phyloP scores from a whole-genome alignment of 53 echinoderm and acorn worm genomes.

The Hippasteria phrygiana region DNA sequence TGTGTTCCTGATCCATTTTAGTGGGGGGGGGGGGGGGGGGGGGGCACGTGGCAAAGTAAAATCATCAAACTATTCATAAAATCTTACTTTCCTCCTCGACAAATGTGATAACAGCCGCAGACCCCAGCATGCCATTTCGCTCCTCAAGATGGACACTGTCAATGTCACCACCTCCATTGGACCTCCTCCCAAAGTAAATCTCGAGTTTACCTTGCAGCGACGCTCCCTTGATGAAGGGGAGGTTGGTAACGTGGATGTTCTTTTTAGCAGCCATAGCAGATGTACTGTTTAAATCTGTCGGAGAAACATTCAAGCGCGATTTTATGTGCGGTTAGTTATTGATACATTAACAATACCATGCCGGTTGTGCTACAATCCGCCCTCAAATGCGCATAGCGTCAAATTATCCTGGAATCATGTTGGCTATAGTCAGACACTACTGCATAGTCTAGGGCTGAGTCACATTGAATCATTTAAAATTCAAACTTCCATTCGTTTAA shows the following conservation, averaged over 20 bases:
- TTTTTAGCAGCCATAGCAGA: conserved; percentile 26
- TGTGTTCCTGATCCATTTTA: neutral
- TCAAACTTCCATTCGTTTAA: no score
- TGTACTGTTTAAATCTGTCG: neutral
- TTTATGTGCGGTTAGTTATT: no score
- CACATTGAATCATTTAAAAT: no score
- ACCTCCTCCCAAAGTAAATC: conserved; percentile 65
- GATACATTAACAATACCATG: no score
- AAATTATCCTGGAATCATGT: no score
- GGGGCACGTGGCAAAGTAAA: no score
- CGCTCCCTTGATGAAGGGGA: conserved; percentile 22
- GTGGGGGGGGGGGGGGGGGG: neutral
- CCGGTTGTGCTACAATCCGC: no score
- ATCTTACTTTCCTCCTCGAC: conserved; percentile 57
- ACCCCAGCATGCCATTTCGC: neutral
- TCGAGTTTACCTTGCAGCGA: conserved; percentile 53
- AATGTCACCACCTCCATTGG: conserved; percentile 75
- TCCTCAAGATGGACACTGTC: neutral
- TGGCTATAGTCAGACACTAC: no score
- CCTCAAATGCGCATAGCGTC: no score
- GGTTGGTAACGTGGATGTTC: conserved; percentile 41
- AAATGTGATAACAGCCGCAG: conserved; percentile 53
- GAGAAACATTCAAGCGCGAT: no score
- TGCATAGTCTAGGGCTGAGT: no score
- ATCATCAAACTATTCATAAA: neutral